Conservation (phyloP, 2,888 invertebrate genomes). For the Pheosia gnoma region DNA sequence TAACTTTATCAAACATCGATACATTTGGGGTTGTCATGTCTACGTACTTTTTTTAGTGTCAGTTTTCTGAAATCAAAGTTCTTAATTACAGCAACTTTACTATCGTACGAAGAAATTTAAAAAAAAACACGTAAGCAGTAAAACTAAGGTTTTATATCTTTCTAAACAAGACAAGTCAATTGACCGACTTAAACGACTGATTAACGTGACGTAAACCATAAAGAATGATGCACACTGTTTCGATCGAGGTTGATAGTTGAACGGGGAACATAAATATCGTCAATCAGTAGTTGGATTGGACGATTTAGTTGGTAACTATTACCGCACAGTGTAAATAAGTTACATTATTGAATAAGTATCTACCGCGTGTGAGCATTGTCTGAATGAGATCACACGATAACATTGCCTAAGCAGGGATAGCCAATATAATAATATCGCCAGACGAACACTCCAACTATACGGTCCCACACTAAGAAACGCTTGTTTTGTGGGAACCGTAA, state of each 20-base stretch:
- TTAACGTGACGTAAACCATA: conserved; percentile 6
- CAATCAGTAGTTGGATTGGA: neutral
- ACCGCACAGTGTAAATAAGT: neutral
- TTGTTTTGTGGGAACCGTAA: no score
- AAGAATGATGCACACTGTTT: conserved; percentile 7
- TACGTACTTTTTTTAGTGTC: no score
- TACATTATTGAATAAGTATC: no score
- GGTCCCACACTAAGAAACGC: no score
- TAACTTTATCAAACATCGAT: no score
- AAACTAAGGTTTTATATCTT: conserved; percentile 8
- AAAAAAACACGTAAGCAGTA: conserved; percentile 4
- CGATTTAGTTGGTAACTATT: neutral
- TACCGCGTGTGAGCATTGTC: no score
- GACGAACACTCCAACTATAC: no score
- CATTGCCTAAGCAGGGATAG: no score
- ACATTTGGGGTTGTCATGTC: no score
- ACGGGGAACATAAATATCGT: conserved; percentile 6
- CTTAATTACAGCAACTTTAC: neutral
- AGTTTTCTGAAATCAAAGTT: neutral
- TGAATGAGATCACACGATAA: no score
- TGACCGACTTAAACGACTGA: conserved; percentile 8
- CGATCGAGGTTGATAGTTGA: conserved; percentile 8
- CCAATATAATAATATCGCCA: no score
- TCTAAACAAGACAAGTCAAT: conserved; percentile 9
- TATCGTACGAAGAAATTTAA: neutral